Base-by-base conservation (phyloP, 1,140 invertebrate species). In the Heterodera schachtii region DNA sequence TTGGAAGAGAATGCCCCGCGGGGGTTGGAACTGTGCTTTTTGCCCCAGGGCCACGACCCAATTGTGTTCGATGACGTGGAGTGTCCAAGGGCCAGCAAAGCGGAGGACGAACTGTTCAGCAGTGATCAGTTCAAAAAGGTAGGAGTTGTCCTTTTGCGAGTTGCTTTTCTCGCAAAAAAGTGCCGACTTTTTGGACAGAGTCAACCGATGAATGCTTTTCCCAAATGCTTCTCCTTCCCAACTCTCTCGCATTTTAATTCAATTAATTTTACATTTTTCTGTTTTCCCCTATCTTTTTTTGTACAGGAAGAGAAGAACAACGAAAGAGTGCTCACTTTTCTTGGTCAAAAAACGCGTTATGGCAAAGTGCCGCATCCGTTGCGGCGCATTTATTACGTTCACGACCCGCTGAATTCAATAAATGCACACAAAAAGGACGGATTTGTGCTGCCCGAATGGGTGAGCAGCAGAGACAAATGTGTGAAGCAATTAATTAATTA, bases 61-160 rank as follows among this genome's bases (percentile, higher is more conserved):
- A 47, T 47, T 52, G 75, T 76, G 57, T 76, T 60, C 44, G 75
- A 76, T 21, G 75, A 76, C 57, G 75, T 76, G 19, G 49, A 76
- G 41, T 76, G 75, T 3, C 75, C 75, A 8, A 6, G 6, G 19
- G 75, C 49, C 41, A 76, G 66, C 57, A 76, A 76, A 19, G 75
- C 46, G 46, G 75, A 76, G 43, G 44, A 76, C 7, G 21, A 76
- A 44, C 41, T 76, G 66, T 76, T 76, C 44, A 44, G 66, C 16
- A 57, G 75, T 8, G 19, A 76, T 16, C 19, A 21, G 41, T 76
- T 76, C 66, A 76, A 57, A 76, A 41, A 60, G 75, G 74, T 75
- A 1, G 3, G 16, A 52, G 8, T 52, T 52, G 52, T 2, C 6
- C 52, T 16, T 31, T 31, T 31, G 31, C 31, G 31, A 31, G 31